These are phyloP conservation scores for Balanococcus diminutus DNA, from an alignment of 2,888 invertebrate genomes.

Conservation along the genomic window DNA sequence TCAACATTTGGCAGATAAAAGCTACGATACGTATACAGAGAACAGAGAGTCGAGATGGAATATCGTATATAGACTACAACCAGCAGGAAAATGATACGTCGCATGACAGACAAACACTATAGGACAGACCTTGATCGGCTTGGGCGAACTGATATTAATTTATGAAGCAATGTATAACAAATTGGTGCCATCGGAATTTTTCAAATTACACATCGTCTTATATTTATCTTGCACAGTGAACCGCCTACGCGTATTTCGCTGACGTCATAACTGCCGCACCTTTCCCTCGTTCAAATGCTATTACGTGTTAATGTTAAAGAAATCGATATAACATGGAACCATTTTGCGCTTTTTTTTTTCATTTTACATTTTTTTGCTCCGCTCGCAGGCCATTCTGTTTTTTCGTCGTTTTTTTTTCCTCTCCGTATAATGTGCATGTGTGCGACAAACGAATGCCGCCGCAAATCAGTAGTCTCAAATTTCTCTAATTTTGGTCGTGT, in stretches of 20 bases:
- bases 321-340: slow-evolving; percentile 38
- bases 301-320: slow-evolving; percentile 37
- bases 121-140: slow-evolving; percentile 14
- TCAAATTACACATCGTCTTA: slow-evolving; percentile 35
- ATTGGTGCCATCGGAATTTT: slow-evolving; percentile 33
- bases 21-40: not conserved
- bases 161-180: slow-evolving; percentile 31
- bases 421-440: slow-evolving; percentile 3
- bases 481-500: slow-evolving; percentile 36
- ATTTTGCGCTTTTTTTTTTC: slow-evolving; percentile 14
- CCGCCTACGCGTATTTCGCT: slow-evolving; percentile 36
- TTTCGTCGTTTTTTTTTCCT: not conserved
- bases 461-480: slow-evolving; percentile 43
- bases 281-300: slow-evolving; percentile 16
- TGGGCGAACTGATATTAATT: slow-evolving; percentile 12
- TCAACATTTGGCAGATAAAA: not conserved
- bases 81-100: not conserved
- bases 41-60: not conserved
- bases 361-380: slow-evolving; percentile 17
- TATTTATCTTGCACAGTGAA: slow-evolving; percentile 16
- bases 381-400: not conserved
- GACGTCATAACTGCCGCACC: slow-evolving; percentile 35
- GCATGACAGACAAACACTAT: slow-evolving; percentile 16
- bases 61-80: not conserved
- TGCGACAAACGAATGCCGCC: slow-evolving; percentile 35